Conservation (phyloP, 2,888 invertebrate species). For the Periphyllus acericola region DNA sequence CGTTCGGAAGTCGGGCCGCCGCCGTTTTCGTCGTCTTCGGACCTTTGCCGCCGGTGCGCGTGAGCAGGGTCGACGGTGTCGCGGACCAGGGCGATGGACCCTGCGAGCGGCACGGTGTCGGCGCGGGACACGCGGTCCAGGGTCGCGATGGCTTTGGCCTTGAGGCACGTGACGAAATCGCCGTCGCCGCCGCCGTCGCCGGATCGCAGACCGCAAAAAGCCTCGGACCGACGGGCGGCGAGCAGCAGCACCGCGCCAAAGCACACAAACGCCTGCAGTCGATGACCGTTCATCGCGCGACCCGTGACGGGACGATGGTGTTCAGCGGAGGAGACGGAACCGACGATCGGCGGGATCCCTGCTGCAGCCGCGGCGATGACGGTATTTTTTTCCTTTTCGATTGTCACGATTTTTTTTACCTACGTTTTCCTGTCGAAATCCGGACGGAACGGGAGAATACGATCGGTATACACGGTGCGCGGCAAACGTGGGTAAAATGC, state of each 20-base stretch:
- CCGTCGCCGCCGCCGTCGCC: slow-evolving; percentile 47
- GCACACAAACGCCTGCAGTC: neutral
- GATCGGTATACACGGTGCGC: too few relatives aligned
- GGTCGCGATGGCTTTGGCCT: slow-evolving; percentile 75
- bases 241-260: neutral
- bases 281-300: neutral
- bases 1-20: slow-evolving; percentile 76
- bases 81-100: slow-evolving; percentile 71
- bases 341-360: too few relatives aligned
- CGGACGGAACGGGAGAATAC: neutral
- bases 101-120: slow-evolving; percentile 69
- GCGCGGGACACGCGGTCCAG: slow-evolving; percentile 79
- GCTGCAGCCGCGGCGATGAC: too few relatives aligned
- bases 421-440: too few relatives aligned
- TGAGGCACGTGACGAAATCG: slow-evolving; percentile 59
- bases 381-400: too few relatives aligned
- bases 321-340: too few relatives aligned
- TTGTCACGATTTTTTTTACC: too few relatives aligned
- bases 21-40: slow-evolving; percentile 63
- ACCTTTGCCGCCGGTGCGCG: slow-evolving; percentile 67
- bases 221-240: neutral
- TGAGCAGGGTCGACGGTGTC: slow-evolving; percentile 65
- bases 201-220: neutral
- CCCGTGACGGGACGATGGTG: too few relatives aligned
- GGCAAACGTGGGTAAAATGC: too few relatives aligned